These are phyloP conservation scores for Megatriorchis doriae DNA, from an alignment of 2,113 vertebrate species.

Conservation along the genomic window DNA sequence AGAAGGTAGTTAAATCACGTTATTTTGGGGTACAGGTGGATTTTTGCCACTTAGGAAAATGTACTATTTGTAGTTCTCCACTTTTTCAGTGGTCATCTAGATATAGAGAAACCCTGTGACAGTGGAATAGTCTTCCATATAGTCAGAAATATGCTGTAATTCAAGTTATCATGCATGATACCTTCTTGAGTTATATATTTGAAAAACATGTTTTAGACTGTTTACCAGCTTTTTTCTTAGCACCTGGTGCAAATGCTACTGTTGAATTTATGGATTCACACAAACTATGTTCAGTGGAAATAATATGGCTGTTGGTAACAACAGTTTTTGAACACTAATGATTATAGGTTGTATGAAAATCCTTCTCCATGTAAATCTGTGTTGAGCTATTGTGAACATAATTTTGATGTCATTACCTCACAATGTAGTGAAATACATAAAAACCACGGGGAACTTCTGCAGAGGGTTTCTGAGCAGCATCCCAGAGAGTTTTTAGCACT, in stretches of 20 bases:
- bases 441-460: background rate
- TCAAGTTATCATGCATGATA: background rate
- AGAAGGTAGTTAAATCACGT: background rate
- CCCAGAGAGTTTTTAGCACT: background rate
- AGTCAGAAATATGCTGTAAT: background rate
- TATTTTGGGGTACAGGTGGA: background rate
- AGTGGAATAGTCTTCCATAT: background rate
- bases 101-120: background rate
- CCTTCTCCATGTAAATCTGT: background rate
- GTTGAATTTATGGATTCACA: background rate
- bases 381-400: background rate
- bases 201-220: background rate
- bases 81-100: background rate
- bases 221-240: background rate
- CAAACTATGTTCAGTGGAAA: background rate
- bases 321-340: background rate
- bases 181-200: background rate
- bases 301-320: background rate
- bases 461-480: background rate
- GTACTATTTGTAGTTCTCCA: background rate
- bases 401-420: background rate
- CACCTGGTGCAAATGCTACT: background rate
- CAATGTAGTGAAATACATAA: background rate
- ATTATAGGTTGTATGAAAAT: background rate
- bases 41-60: background rate